These are phyloP conservation scores for Chascanopsetta lugubris DNA, from an alignment of 2,113 vertebrate species.

Conservation along the genomic window DNA sequence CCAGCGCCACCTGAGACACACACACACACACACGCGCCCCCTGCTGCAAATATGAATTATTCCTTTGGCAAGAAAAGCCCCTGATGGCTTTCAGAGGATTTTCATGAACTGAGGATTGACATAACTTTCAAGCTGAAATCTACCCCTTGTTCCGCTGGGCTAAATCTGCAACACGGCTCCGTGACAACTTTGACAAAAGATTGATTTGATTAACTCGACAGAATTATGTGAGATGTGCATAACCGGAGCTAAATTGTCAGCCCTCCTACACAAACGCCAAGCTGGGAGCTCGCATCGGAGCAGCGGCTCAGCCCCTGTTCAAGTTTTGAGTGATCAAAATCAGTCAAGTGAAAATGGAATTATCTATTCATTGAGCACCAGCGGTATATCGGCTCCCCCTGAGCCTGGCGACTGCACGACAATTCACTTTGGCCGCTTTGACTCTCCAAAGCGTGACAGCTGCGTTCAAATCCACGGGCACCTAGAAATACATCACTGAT, in stretches of 20 bases:
- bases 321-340: neutral
- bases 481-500: conserved; percentile 31
- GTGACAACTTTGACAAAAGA: neutral
- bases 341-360: conserved; percentile 37
- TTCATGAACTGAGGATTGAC: conserved; percentile 2
- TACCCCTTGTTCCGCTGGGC: neutral
- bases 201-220: neutral
- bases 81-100: conserved; percentile 1
- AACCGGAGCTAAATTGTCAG: neutral
- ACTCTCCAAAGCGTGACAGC: conserved; percentile 38
- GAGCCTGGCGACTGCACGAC: conserved; percentile 23
- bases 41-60: conserved; percentile 38
- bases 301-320: neutral
- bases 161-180: neutral
- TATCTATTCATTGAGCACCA: conserved; percentile 43
- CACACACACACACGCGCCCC: neutral
- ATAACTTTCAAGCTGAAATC: neutral
- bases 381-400: conserved; percentile 6
- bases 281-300: neutral
- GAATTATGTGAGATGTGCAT: neutral
- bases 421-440: conserved; percentile 29
- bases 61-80: conserved; percentile 46
- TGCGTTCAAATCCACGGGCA: conserved; percentile 30
- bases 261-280: neutral
- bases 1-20: conserved; percentile 1